Base-by-base conservation (phyloP, 2,797 vertebrate genomes). In the Tragelaphus oryx region DNA sequence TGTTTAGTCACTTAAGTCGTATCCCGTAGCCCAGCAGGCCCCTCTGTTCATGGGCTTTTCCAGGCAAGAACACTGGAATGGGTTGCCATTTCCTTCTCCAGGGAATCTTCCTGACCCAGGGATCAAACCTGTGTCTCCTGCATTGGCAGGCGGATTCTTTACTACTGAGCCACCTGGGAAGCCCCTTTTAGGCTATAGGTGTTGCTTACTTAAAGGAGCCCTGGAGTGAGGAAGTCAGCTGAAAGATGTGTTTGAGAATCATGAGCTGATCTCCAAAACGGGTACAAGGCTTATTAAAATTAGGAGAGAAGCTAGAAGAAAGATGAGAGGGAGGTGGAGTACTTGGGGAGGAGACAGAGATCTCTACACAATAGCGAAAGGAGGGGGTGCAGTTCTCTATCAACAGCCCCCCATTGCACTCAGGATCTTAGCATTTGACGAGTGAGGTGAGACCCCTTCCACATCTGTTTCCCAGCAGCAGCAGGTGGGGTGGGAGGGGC, bases 161-260 rank as follows among this genome's bases (percentile, higher is more conserved):
- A 71, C 68, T 24, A 41, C 37, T 24, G 20, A 71, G 68, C 37
- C 37, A 71, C 68, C 68, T 71, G 68, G 68, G 68, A 71, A 71
- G 37, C 22, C 37, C 20, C 37, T 71, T 71, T 71, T 11, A 71
- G 37, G 22, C 37, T 89, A 22, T 62, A n/a, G 79, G 54, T 78
- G 60, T 33, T 57, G 54, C 75, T 82, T 59, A n/a, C 75, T 85
- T 87, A 84, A 94, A 96, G 48, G 28, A 81, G 14, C 41, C 46
- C 20, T 1, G 9, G 44, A 14, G 28, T 28, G 28, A 74, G 74
- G 65, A 68, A 57, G 3, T 13, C 22, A 17, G 44, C 33, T 16
- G 44, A 37, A 75, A 55, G 37, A 12, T 22, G 24, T 20, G 22
- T 44, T 16, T 46, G 60, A 55, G 88, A 54, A 76, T 57, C 44